Base-by-base conservation (phyloP, 53 echinoderm and acorn worm species). In the Henricia sp. region DNA sequence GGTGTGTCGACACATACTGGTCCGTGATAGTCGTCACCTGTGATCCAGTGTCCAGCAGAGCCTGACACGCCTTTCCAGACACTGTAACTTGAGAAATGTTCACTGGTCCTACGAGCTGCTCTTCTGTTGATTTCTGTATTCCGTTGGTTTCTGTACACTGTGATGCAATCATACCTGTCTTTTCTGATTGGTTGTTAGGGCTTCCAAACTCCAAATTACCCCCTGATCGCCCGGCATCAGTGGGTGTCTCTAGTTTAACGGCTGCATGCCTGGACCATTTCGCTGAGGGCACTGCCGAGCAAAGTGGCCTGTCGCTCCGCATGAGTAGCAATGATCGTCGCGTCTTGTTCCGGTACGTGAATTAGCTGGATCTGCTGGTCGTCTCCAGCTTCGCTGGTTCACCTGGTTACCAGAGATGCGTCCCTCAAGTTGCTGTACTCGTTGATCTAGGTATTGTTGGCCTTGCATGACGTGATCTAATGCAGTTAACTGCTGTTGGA, bases 221-320 rank as follows among this genome's bases (percentile, higher is more conserved):
- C 42, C 16, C 76, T 56, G 41, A 76, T 58, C 29, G 76, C 76
- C 76, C 76, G 21, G 41, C 76, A 76, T 76, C 28, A 58, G 57
- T 19, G 41, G 76, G 59, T 58, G 1, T 0, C 2, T 19, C 59
- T 58, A 56, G 76, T 76, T 76, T 76, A 76, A 76, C 26, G 16
- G 24, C 20, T 17, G 19, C 3, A 0, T 3, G 32, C 23, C 35
- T 34, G 65, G n/a, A n/a, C n/a, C 6, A 35, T 50, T 19, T 6
- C 26, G 72, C 13, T 25, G 50, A 2, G 52, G 51, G 30, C 52
- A 72, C 29, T 52, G 51, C 30, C 72, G n/a, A 13, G 51, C 72
- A 50, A 72, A 41, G 52, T 72, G 72, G 29, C 72, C 72, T 14
- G 23, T 2, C 51, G 29, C 72, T 25, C 52, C 33, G 37, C 37